A percentile compares a stretch with the other conserved stretches of the same genome.
phyloP scores from a whole-genome alignment of 2,888 invertebrate genomes.

The Chironomus riparius region DNA sequence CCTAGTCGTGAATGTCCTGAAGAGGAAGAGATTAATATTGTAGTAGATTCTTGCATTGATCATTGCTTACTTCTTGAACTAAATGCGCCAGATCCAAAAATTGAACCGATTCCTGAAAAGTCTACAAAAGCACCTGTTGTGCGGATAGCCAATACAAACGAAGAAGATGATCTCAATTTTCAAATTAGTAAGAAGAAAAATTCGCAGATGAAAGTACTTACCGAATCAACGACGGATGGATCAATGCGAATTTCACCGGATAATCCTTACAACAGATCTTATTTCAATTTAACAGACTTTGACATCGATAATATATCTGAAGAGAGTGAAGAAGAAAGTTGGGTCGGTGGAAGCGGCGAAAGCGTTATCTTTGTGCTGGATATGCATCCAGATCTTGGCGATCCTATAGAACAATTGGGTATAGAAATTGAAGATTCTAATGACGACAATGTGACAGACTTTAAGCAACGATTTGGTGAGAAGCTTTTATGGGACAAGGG shows the following conservation, averaged over 20 bases:
- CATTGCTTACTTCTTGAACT: constrained; percentile 52
- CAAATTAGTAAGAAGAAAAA: constrained; percentile 47
- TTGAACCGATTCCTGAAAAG: constrained; percentile 35
- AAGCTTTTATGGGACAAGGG: constrained; percentile 54
- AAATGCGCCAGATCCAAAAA: constrained; percentile 36
- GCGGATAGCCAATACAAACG: constrained; percentile 43
- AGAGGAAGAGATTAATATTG: constrained; percentile 61
- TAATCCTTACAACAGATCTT: neutral
- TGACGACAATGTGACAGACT: constrained; percentile 63
- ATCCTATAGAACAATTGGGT: constrained; percentile 65
- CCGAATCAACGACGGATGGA: constrained; percentile 31
- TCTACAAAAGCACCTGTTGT: constrained; percentile 34
- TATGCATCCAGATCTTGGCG: constrained; percentile 65
- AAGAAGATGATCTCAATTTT: constrained; percentile 49
- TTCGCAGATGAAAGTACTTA: constrained; percentile 33
- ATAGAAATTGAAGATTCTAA: constrained; percentile 62
- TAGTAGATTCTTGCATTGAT: constrained; percentile 62
- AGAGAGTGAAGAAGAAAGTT: constrained; percentile 44
- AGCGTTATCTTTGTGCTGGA: constrained; percentile 55
- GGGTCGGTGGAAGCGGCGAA: constrained; percentile 37
- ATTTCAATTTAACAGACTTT: constrained; percentile 11
- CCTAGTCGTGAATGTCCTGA: constrained; percentile 70
- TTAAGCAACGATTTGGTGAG: constrained; percentile 60
- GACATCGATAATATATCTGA: constrained; percentile 31
- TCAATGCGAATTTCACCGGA: neutral